Evolutionary conservation across 2,113 vertebrate genomes (phyloP).

Genomic region (Hirundichthys speculiger): DNA sequence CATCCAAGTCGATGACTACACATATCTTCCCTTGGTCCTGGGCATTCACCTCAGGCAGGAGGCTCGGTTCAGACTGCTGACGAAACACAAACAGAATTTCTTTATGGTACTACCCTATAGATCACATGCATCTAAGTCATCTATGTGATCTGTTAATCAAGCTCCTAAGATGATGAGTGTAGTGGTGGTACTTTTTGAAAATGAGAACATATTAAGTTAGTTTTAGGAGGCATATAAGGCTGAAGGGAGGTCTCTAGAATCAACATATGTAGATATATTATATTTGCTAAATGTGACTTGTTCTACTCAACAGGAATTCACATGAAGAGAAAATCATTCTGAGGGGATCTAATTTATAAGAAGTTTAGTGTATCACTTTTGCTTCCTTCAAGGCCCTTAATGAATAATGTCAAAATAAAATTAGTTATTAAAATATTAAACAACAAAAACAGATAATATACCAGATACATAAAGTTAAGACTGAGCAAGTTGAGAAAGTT

Average conservation of each 20-base stretch:
- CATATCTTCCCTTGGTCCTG: slow-evolving; percentile 91
- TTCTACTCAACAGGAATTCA: neutral
- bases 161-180: too few relatives aligned
- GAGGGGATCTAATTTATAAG: too few relatives aligned
- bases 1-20: slow-evolving; percentile 93
- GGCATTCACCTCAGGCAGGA: slow-evolving; percentile 86
- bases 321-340: neutral
- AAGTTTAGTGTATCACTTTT: too few relatives aligned
- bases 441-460: slow-evolving; percentile 17
- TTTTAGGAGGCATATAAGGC: neutral
- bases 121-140: neutral
- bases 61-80: slow-evolving; percentile 82
- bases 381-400: neutral
- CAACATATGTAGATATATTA: too few relatives aligned
- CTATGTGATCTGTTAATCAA: neutral
- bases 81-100: slow-evolving; percentile 10
- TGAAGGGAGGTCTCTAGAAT: neutral
- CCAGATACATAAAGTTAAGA: slow-evolving; percentile 4
- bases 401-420: neutral
- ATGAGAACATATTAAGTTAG: slow-evolving; percentile 5
- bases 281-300: neutral
- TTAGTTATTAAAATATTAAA: slow-evolving; percentile 42
- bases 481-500: neutral
- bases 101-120: too few relatives aligned
- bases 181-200: slow-evolving; percentile 21